Evolutionary conservation across 1,140 invertebrate species (phyloP).

Genomic region (Drosophila carrolli): DNA sequence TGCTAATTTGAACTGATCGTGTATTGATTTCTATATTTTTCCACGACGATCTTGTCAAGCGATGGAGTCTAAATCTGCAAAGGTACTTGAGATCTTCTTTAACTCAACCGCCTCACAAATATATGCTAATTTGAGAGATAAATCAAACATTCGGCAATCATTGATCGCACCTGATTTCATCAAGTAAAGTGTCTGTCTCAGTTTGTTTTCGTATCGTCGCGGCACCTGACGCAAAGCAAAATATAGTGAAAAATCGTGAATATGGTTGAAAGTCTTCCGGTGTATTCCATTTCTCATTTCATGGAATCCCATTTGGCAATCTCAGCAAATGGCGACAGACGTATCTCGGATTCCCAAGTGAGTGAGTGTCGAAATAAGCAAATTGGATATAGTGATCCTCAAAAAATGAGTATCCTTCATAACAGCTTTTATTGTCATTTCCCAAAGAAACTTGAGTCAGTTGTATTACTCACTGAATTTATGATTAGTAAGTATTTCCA

Average conservation of each 20-base stretch:
- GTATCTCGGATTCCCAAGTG: slow-evolving; percentile 35
- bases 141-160: slow-evolving; percentile 27
- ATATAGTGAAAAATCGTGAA: slow-evolving; percentile 10
- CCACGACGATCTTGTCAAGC: slow-evolving; percentile 31
- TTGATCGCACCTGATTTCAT: slow-evolving; percentile 29
- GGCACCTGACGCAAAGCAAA: slow-evolving; percentile 13
- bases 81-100: slow-evolving; percentile 42
- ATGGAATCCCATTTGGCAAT: slow-evolving; percentile 49
- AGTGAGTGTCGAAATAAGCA: slow-evolving; percentile 52
- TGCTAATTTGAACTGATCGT: slow-evolving; percentile 55
- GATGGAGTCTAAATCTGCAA: slow-evolving; percentile 35
- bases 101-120: slow-evolving; percentile 22
- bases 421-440: too few relatives aligned
- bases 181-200: slow-evolving; percentile 28
- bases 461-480: background rate
- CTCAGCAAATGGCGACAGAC: slow-evolving; percentile 20
- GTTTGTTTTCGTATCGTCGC: slow-evolving; percentile 49
- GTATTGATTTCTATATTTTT: slow-evolving; percentile 50
- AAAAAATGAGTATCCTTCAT: background rate
- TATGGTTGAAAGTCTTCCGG: slow-evolving; percentile 61
- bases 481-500: background rate
- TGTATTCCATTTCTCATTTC: slow-evolving; percentile 78
- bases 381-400: background rate
- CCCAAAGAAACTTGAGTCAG: background rate
- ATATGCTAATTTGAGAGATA: slow-evolving; percentile 61